Percentiles rank a stretch among this genome's conserved stretches.
Evolutionary conservation across 2,888 invertebrate genomes (phyloP).

Genomic region (Dermolepida albohirtum): DNA sequence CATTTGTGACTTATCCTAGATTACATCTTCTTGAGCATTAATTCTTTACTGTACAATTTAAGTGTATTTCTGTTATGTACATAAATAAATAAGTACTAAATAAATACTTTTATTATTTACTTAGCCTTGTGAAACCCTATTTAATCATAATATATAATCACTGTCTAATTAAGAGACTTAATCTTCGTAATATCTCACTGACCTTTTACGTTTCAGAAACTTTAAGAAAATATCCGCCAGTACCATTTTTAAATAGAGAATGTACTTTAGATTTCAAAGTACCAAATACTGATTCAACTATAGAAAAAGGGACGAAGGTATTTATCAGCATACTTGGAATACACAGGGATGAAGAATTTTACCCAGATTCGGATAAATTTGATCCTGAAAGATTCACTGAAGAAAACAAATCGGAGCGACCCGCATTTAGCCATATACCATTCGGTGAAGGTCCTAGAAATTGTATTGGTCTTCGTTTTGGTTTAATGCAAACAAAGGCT

Average conservation of each 20-base stretch:
- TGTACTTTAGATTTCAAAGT: slow-evolving; percentile 22
- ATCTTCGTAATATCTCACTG: neutral
- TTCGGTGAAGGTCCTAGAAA: slow-evolving; percentile 38
- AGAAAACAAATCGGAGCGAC: slow-evolving; percentile 15
- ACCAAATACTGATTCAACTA: slow-evolving; percentile 3
- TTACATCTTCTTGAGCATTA: too few relatives aligned
- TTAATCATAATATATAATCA: too few relatives aligned
- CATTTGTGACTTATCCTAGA: too few relatives aligned
- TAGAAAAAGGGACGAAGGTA: slow-evolving; percentile 30
- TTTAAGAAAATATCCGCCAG: slow-evolving; percentile 34
- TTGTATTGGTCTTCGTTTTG: slow-evolving; percentile 23
- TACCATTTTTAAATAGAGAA: slow-evolving; percentile 14
- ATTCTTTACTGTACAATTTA: too few relatives aligned
- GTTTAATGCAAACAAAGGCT: slow-evolving; percentile 17
- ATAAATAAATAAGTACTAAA: too few relatives aligned
- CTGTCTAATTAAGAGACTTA: too few relatives aligned
- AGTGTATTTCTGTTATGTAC: too few relatives aligned
- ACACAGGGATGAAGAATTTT: slow-evolving; percentile 31
- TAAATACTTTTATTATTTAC: too few relatives aligned
- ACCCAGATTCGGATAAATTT: slow-evolving; percentile 32
- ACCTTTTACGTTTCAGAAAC: slow-evolving; percentile 23
- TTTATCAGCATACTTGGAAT: slow-evolving; percentile 26
- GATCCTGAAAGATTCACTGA: slow-evolving; percentile 35
- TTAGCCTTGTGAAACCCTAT: too few relatives aligned
- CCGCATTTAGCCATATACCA: slow-evolving; percentile 12